These are phyloP conservation scores for Squalus acanthias DNA, from an alignment of 2,797 vertebrate genomes.

Conservation along the genomic window DNA sequence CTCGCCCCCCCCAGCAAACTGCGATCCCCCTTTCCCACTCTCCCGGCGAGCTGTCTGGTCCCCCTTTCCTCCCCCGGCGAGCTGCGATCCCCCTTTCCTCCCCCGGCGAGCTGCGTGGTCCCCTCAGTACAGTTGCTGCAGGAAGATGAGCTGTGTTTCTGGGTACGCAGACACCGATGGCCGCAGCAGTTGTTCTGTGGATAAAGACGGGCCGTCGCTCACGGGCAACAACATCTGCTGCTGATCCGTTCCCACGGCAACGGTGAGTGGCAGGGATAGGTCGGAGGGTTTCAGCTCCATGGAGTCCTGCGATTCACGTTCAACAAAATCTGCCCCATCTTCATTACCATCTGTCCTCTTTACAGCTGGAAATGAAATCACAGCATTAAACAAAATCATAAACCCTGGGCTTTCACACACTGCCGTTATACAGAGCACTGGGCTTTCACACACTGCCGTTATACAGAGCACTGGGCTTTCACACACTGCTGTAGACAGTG, in stretches of 20 bases:
- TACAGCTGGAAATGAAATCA: constrained; percentile 11
- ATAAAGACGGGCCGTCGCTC: background rate
- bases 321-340: background rate
- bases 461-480: too few relatives aligned
- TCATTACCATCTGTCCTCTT: background rate
- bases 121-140: constrained; percentile 12
- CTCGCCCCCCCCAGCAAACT: too few relatives aligned
- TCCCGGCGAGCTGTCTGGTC: too few relatives aligned
- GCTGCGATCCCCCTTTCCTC: background rate
- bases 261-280: background rate
- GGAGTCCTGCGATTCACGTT: background rate
- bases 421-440: too few relatives aligned
- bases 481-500: too few relatives aligned
- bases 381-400: background rate
- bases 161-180: background rate
- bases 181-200: constrained; percentile 1
- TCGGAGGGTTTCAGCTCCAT: background rate
- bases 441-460: too few relatives aligned
- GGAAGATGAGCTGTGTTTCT: constrained; percentile 17
- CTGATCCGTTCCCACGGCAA: background rate
- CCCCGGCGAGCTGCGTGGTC: background rate
- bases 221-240: background rate
- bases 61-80: too few relatives aligned
- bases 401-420: too few relatives aligned
- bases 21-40: too few relatives aligned